Evolutionary conservation across 2,797 vertebrate genomes (phyloP).

Genomic region (Poecile montanus): DNA sequence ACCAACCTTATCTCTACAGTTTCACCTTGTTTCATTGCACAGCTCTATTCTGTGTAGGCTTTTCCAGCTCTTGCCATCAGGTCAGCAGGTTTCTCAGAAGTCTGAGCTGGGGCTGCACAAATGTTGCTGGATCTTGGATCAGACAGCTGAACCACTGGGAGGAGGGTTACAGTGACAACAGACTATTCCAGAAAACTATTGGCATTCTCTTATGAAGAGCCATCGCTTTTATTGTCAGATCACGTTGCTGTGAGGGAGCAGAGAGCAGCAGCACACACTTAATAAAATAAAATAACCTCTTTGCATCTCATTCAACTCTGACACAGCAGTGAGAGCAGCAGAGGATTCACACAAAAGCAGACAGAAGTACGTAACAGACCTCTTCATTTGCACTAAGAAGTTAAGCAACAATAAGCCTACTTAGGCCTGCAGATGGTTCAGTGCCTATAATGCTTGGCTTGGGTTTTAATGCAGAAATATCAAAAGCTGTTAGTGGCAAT

Average conservation of each 20-base stretch:
- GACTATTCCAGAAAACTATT: neutral
- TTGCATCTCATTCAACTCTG: slow-evolving; percentile 39
- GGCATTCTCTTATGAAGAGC: neutral
- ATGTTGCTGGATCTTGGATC: neutral
- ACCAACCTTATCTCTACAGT: neutral
- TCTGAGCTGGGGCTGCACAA: neutral
- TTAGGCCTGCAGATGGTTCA: slow-evolving; percentile 45
- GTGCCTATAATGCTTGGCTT: slow-evolving; percentile 22
- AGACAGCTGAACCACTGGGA: neutral
- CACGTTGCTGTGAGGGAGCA: neutral
- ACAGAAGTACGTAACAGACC: neutral
- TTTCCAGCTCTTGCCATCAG: neutral
- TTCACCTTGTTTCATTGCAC: neutral
- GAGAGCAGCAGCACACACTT: slow-evolving; percentile 10
- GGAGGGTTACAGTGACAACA: neutral
- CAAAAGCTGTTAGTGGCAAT: slow-evolving; percentile 19
- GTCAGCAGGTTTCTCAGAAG: neutral
- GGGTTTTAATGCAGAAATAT: slow-evolving; percentile 38
- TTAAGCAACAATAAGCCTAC: slow-evolving; percentile 49
- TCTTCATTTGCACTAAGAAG: slow-evolving; percentile 30
- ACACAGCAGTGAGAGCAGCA: neutral
- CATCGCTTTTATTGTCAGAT: neutral
- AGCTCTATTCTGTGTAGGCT: neutral
- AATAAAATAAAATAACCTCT: slow-evolving; percentile 24
- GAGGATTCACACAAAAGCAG: slow-evolving; percentile 19